These are phyloP conservation scores for Graptemys geographica DNA, from an alignment of 2,797 vertebrate genomes.

Conservation along the genomic window DNA sequence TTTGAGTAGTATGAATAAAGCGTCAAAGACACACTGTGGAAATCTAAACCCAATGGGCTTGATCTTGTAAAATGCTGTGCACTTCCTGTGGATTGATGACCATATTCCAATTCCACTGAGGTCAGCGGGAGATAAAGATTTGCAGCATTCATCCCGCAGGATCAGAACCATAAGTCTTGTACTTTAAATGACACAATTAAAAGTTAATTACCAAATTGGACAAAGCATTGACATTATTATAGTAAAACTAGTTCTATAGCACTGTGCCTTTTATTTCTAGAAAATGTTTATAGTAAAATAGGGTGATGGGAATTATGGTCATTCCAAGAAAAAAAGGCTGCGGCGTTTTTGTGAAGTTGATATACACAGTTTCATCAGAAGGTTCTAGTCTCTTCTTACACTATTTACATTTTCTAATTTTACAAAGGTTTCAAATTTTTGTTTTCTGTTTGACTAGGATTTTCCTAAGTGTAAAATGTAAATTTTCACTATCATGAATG, in stretches of 20 bases:
- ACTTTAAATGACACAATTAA: background rate
- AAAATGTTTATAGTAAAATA: background rate
- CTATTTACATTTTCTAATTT: background rate
- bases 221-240: background rate
- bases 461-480: background rate
- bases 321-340: background rate
- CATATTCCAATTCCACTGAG: background rate
- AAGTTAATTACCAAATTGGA: background rate
- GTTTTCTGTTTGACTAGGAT: background rate
- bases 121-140: background rate
- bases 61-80: background rate
- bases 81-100: background rate
- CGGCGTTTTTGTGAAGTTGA: background rate
- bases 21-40: background rate
- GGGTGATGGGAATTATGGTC: background rate
- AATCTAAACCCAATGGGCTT: background rate
- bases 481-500: conserved; percentile 27
- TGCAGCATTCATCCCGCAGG: fast-evolving
- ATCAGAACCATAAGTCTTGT: background rate
- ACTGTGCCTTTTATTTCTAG: background rate
- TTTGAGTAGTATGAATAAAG: background rate
- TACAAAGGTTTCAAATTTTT: background rate
- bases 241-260: background rate
- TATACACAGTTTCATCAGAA: background rate
- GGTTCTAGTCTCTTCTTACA: background rate